A percentile compares a stretch with the other conserved stretches of the same genome.
phyloP scores from a whole-genome alignment of 2,888 invertebrate genomes.

The Gymnoscelis rufifasciata region DNA sequence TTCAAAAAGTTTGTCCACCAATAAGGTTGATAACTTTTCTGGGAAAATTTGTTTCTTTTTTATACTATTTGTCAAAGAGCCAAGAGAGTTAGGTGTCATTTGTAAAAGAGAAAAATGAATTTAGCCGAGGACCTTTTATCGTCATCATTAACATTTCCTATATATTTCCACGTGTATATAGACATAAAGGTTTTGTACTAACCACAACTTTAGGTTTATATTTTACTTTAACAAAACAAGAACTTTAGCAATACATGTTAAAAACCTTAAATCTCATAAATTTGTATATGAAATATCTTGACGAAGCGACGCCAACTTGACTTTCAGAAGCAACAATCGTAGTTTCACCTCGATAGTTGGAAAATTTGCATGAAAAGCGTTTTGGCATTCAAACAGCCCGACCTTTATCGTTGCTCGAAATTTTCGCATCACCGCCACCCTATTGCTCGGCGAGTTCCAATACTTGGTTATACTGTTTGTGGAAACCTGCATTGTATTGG shows the following conservation, averaged over 20 bases:
- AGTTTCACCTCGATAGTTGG: conserved; percentile 25
- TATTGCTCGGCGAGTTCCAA: conserved; percentile 34
- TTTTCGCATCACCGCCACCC: conserved; percentile 31
- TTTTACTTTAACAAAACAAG: too few species aligned
- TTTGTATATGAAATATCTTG: conserved; percentile 8
- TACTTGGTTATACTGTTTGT: conserved; percentile 22
- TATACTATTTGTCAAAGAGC: conserved; percentile 10
- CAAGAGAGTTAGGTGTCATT: conserved; percentile 12
- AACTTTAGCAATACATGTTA: background rate
- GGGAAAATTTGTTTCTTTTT: conserved; percentile 21
- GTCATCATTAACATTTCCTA: too few species aligned
- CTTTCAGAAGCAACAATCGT: conserved; percentile 21
- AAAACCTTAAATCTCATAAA: background rate
- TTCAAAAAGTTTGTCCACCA: conserved; percentile 34
- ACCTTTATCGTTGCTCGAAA: conserved; percentile 21
- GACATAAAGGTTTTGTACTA: too few species aligned
- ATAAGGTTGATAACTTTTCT: conserved; percentile 37
- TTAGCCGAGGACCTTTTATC: too few species aligned
- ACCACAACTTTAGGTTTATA: too few species aligned
- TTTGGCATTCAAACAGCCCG: conserved; percentile 37
- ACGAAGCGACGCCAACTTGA: conserved; percentile 14
- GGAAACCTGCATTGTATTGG: conserved; percentile 36
- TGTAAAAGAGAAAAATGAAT: too few species aligned
- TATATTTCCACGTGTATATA: too few species aligned
- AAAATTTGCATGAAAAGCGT: conserved; percentile 44